Conservation (phyloP, 2,888 invertebrate genomes). For the Abscondita cerata region DNA sequence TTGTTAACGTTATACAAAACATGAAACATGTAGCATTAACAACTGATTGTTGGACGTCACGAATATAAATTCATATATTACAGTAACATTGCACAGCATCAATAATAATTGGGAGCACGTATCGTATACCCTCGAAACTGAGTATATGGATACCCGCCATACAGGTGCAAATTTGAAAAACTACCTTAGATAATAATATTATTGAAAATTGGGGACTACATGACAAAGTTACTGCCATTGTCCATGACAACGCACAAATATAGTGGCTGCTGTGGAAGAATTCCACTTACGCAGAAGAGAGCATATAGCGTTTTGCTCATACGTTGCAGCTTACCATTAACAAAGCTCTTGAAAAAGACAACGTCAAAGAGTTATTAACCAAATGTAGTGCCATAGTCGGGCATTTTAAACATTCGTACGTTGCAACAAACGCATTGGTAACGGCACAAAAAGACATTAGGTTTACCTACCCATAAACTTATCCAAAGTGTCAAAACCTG, state of each 20-base stretch:
- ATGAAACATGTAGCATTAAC: conserved; percentile 25
- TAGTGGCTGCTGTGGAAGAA: conserved; percentile 23
- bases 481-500: conserved; percentile 31
- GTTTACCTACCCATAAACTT: conserved; percentile 32
- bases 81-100: conserved; percentile 15
- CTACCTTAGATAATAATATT: no score
- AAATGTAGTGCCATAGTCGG: conserved; percentile 38
- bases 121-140: no score
- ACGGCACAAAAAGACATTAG: conserved; percentile 18
- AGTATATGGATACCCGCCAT: no score
- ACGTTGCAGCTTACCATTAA: conserved; percentile 41
- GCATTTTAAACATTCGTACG: conserved; percentile 42
- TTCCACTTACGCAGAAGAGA: conserved; percentile 27
- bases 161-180: no score
- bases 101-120: no score
- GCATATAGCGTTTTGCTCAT: conserved; percentile 43
- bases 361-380: conserved; percentile 20
- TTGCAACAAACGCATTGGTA: conserved; percentile 33
- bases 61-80: conserved; percentile 40
- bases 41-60: conserved; percentile 43
- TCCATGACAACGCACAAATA: no score
- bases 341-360: conserved; percentile 23
- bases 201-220: no score
- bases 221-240: no score
- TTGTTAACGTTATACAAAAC: no score